phyloP scores from a whole-genome alignment of 2,113 vertebrate species.

The Prionailurus viverrinus region DNA sequence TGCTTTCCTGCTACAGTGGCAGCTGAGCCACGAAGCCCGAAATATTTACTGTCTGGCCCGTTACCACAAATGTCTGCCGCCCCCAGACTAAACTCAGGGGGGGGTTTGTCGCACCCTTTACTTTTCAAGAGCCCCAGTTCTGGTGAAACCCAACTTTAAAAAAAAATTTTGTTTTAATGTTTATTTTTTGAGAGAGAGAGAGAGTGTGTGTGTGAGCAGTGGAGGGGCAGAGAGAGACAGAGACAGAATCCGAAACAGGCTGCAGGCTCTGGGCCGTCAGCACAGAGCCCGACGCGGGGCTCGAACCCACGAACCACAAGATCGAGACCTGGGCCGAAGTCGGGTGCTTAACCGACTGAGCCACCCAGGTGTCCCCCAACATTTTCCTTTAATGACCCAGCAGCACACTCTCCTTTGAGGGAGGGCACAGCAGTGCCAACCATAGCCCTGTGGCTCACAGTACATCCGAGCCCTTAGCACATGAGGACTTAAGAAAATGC shows the following conservation, averaged over 20 bases:
- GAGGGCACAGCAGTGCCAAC: fast-evolving
- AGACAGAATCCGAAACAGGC: background rate
- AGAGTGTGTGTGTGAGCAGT: background rate
- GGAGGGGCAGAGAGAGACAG: background rate
- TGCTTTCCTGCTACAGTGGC: fast-evolving
- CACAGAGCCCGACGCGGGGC: background rate
- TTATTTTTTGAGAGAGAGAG: background rate
- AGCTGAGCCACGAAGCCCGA: background rate
- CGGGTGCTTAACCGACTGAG: fast-evolving
- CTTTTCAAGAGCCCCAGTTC: background rate
- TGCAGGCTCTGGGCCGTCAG: background rate
- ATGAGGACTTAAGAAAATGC: background rate
- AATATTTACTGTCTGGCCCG: fast-evolving
- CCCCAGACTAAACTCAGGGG: background rate
- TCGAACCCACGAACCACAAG: background rate
- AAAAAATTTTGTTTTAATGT: background rate
- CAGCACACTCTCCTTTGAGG: background rate
- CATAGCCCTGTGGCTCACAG: background rate
- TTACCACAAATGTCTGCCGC: background rate
- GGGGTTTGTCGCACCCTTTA: background rate
- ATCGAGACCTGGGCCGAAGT: background rate
- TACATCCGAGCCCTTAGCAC: background rate
- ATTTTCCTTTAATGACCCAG: background rate
- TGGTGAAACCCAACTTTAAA: background rate
- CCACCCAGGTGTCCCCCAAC: background rate